Percentiles rank a stretch among this genome's conserved stretches.
Evolutionary conservation across 23 tunicate species (phyloP).

Genomic region (Corella eumyota): DNA sequence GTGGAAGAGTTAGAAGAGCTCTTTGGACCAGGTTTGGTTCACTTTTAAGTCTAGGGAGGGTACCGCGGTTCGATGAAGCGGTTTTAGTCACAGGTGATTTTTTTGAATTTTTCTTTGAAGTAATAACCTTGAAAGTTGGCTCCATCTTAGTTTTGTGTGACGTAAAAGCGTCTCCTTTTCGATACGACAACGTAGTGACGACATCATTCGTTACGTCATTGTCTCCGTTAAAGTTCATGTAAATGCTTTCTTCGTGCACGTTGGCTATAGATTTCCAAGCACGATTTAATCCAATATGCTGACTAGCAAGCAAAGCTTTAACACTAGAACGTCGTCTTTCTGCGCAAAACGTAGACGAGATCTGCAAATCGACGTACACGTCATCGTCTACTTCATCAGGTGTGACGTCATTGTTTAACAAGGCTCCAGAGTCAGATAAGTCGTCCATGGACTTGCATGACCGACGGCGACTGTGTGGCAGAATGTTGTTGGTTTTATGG

Average conservation of each 20-base stretch:
- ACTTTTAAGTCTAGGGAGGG: too few relatives aligned
- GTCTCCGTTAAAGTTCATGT: constrained; percentile 4
- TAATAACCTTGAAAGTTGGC: too few relatives aligned
- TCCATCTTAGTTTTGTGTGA: too few relatives aligned
- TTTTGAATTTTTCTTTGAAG: too few relatives aligned
- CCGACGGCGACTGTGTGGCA: constrained; percentile 12
- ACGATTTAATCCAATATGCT: constrained; percentile 9
- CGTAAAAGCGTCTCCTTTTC: too few relatives aligned
- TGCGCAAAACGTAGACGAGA: too few relatives aligned
- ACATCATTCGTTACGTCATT: background rate
- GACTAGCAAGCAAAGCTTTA: too few relatives aligned
- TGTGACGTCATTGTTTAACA: background rate
- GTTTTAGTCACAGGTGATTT: too few relatives aligned
- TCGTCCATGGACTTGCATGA: constrained; percentile 57
- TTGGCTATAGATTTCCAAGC: constrained; percentile 41
- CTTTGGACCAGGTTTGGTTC: constrained; percentile 17
- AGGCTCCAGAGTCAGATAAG: constrained; percentile 8
- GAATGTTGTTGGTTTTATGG: too few relatives aligned
- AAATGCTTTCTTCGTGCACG: background rate
- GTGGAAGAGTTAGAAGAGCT: too few relatives aligned
- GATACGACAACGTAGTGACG: background rate
- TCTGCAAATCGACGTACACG: constrained; percentile 16
- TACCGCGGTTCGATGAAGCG: too few relatives aligned
- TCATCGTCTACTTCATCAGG: constrained; percentile 7
- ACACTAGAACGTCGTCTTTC: too few relatives aligned